Evolutionary conservation across 2,113 vertebrate genomes (phyloP), one percentile per base, ranked within the genome.

Genomic region (Mirounga angustirostris): DNA sequence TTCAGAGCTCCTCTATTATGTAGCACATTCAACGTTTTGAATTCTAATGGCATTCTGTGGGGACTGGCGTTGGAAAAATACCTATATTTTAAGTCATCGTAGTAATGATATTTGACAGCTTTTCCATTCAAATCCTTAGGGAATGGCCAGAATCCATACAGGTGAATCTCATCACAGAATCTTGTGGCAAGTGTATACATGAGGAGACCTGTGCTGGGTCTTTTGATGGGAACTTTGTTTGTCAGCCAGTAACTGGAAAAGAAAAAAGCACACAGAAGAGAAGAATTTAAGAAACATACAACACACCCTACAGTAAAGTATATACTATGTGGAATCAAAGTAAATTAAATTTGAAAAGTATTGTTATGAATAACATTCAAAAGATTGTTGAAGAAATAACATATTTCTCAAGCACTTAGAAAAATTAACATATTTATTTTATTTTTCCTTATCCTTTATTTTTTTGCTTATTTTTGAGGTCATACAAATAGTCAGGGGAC

Each of bases 121-220:
- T 99, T 99, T 97, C 99, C 99, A 95, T 97, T 98, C 83, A 99
- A 97, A 98, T 99, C 99, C 98, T 99, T 99, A 13, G 99, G 99
- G 94, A 99, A 99, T 7, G 99, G 99, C 99, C 99, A 99, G 98
- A 99, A 99, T 97, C 99, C 99, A 24, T 99, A 99, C 14, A 99
- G 98, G 82, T 99, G 99, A 97, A 99, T 99, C 98, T 99, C 99
- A 93, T 99, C 99, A 95, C 99, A 99, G 98, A 99, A 99, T 78
- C 99, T 99, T 2, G 99, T 99, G 30, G 99, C 99, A 61, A 99
- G 98, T 0, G 99, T 99, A 61, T 99, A 99, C 99, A 99, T 99
- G 59, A 99, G 98, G 69, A 99, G 99, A 95, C 99, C 99, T 33
- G 99, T 99, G 98, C 99, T 99, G 91, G 99, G 99, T 97, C 99